Evolutionary conservation across 2,113 vertebrate species (phyloP).

Genomic region (Trochalopteron elliotii): DNA sequence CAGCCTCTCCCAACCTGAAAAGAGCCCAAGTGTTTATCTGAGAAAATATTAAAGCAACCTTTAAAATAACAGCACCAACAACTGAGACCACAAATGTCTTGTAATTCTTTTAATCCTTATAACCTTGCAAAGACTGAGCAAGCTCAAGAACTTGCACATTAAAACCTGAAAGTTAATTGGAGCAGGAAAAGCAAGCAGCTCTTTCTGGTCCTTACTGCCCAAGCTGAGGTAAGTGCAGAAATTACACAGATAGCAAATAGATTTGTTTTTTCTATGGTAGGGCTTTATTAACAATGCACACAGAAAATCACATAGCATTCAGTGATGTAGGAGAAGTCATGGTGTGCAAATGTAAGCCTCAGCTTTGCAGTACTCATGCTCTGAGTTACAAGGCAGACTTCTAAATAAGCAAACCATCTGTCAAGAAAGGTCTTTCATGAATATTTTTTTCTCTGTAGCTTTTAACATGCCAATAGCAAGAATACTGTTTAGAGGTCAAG

Average conservation of each 20-base stretch:
- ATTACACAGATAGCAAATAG: neutral
- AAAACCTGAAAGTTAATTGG: slow-evolving; percentile 31
- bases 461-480: neutral
- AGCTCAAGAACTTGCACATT: neutral
- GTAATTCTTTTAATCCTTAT: neutral
- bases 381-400: neutral
- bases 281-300: neutral
- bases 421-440: neutral
- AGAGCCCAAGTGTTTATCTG: neutral
- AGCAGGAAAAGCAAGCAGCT: slow-evolving; percentile 4
- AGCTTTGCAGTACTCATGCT: neutral
- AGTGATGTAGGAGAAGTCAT: neutral
- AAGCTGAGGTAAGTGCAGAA: neutral
- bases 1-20: neutral
- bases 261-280: neutral
- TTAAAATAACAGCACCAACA: neutral
- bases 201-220: neutral
- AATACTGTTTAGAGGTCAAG: neutral
- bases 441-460: neutral
- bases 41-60: neutral
- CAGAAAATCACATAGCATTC: neutral
- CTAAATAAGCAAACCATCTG: neutral
- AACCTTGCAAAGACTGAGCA: neutral
- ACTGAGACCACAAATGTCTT: neutral
- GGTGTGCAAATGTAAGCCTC: neutral